phyloP scores from a whole-genome alignment of 2,797 vertebrate genomes.

The Microtus californicus region DNA sequence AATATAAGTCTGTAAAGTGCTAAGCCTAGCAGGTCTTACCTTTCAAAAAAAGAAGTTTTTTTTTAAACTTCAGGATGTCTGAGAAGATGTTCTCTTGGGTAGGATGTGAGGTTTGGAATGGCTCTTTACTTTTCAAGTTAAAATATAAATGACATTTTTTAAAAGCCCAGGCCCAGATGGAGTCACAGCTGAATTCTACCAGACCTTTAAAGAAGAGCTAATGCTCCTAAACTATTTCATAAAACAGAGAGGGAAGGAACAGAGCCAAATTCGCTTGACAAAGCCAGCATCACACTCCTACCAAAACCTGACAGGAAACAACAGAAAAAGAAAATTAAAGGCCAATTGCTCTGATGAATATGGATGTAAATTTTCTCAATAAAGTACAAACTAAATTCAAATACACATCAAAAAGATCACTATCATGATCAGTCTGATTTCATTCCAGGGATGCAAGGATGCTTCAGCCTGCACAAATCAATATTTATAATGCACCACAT shows the following conservation, averaged over 20 bases:
- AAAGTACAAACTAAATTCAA: background rate
- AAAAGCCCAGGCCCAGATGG: constrained; percentile 25
- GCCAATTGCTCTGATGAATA: background rate
- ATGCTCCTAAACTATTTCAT: background rate
- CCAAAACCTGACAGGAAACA: background rate
- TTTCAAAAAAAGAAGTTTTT: background rate
- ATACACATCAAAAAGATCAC: background rate
- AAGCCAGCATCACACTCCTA: background rate
- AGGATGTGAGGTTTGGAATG: background rate
- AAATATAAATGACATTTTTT: constrained; percentile 44
- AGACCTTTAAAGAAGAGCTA: constrained; percentile 18
- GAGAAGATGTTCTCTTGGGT: constrained; percentile 4
- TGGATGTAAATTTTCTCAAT: background rate
- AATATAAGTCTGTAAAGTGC: background rate
- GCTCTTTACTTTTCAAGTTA: constrained; percentile 35
- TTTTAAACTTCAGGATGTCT: background rate
- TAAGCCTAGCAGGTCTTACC: background rate
- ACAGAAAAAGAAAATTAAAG: background rate
- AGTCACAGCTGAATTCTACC: constrained; percentile 11
- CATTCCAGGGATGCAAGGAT: background rate
- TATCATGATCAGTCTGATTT: background rate
- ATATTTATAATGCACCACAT: background rate
- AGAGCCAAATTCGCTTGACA: background rate
- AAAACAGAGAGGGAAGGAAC: background rate
- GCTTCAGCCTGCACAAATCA: background rate